A percentile compares a stretch with the other conserved stretches of the same genome.
Evolutionary conservation across 2,113 vertebrate genomes (phyloP).

Genomic region (Henicopernis longicauda): DNA sequence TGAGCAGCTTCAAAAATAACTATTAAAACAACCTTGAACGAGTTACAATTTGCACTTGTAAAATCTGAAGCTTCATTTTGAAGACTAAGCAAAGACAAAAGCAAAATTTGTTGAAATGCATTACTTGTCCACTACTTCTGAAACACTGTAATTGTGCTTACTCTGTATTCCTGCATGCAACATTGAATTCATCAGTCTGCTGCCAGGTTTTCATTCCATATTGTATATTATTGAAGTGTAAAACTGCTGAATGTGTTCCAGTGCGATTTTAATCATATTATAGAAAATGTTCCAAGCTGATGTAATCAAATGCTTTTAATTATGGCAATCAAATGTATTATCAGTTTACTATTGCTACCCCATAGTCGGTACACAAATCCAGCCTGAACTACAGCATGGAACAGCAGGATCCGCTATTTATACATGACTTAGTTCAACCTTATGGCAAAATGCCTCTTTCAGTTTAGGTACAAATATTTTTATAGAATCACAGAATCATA

Average conservation of each 20-base stretch:
- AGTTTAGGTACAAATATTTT: not conserved
- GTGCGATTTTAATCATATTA: slow-evolving; percentile 7
- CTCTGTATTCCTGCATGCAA: slow-evolving; percentile 27
- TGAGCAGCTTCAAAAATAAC: not conserved
- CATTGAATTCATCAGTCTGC: not conserved
- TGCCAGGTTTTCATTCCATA: slow-evolving; percentile 40
- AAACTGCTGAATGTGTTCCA: slow-evolving; percentile 19
- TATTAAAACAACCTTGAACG: not conserved
- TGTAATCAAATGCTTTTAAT: slow-evolving; percentile 32
- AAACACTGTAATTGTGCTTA: slow-evolving; percentile 41
- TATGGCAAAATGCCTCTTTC: not conserved
- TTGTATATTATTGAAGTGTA: slow-evolving; percentile 3
- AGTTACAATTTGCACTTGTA: not conserved
- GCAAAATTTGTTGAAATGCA: not conserved
- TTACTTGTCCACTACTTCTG: slow-evolving; percentile 8
- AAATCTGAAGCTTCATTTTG: not conserved
- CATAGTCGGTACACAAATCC: not conserved
- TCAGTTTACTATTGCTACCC: slow-evolving; percentile 3
- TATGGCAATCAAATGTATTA: slow-evolving; percentile 26
- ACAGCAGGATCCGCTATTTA: not conserved
- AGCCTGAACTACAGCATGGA: not conserved
- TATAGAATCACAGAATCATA: not conserved
- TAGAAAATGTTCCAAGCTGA: slow-evolving; percentile 22
- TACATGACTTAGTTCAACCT: not conserved
- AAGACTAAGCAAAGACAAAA: slow-evolving; percentile 37